Base-by-base conservation (phyloP, 2,888 invertebrate genomes). In the Machimus atricapillus region DNA sequence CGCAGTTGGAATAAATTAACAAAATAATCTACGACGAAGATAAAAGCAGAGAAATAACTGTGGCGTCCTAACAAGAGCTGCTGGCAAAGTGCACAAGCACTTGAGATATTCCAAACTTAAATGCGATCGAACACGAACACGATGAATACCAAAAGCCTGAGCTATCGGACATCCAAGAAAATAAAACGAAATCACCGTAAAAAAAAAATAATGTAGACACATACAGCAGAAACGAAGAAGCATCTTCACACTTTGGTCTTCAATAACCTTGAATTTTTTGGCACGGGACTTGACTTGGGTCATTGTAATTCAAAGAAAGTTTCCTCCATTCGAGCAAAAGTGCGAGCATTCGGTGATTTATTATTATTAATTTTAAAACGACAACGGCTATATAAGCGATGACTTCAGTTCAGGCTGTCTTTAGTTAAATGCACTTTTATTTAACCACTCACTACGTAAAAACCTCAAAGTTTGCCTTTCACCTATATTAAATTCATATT, bases 301-400 rank as follows among this genome's bases (percentile, higher is more conserved):
- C 78, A 78, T 78, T 78, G 78, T 46, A 78, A 78, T 78, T 78
- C 78, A 78, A 40, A 37, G 27, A 40, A 78, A 78, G 78, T 43
- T 78, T 34, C 23, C 78, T 19, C 46, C 43, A 46, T 78, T 6
- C 8, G 46, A 23, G 23, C 46, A 46, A 78, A 43, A 78, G 12
- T 78, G 12, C 78, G 27, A 27, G 78, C 37, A 46, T 46, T 37
- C 23, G 46, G 78, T 23, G 40, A 78, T 78, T 78, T 40, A 40
- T 34, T 43, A 78, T 78, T 66, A 66, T 66, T 27, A 12, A 66
- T 66, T 66, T 27, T 27, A 66, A 66, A 66, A 0, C 66, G 27
- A 23, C 27, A n/a, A 2, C 23, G 66, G 27, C 12, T 9, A 27
- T 66, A 12, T 12, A 23, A 66, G 27, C 23, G 66, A 23, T 27